phyloP scores from a whole-genome alignment of 2,888 invertebrate genomes.

The Scrobipalpa atriplicella region DNA sequence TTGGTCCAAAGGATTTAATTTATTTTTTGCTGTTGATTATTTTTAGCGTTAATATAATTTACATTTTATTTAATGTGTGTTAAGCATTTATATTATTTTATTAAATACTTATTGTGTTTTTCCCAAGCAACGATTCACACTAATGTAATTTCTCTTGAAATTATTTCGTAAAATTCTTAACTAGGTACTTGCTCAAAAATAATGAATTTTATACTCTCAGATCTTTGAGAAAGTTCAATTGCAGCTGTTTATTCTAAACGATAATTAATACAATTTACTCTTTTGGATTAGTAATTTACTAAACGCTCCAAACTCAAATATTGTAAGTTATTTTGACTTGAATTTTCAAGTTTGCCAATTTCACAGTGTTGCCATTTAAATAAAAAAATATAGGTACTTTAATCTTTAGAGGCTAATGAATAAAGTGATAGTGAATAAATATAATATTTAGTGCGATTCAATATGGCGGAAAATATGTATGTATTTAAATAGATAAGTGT shows the following conservation, averaged over 20 bases:
- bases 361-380: slow-evolving; percentile 23
- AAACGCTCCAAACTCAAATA: neutral
- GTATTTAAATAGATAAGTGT: slow-evolving; percentile 19
- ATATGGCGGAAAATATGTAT: neutral
- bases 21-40: slow-evolving; percentile 43
- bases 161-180: no score
- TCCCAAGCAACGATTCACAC: slow-evolving; percentile 1
- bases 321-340: neutral
- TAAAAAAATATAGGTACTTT: no score
- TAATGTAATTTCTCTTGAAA: no score
- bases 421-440: neutral
- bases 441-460: neutral
- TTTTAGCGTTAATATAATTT: slow-evolving; percentile 34
- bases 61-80: neutral
- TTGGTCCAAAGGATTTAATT: slow-evolving; percentile 42
- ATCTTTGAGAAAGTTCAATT: no score
- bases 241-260: no score
- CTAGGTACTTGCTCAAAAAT: neutral
- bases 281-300: no score
- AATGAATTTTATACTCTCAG: no score
- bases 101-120: neutral
- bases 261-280: no score
- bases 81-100: slow-evolving; percentile 31
- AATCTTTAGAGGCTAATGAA: slow-evolving; percentile 1
- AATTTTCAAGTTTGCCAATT: slow-evolving; percentile 13